Evolutionary conservation across 2,113 vertebrate species (phyloP).

Genomic region (Lasiurus cinereus): DNA sequence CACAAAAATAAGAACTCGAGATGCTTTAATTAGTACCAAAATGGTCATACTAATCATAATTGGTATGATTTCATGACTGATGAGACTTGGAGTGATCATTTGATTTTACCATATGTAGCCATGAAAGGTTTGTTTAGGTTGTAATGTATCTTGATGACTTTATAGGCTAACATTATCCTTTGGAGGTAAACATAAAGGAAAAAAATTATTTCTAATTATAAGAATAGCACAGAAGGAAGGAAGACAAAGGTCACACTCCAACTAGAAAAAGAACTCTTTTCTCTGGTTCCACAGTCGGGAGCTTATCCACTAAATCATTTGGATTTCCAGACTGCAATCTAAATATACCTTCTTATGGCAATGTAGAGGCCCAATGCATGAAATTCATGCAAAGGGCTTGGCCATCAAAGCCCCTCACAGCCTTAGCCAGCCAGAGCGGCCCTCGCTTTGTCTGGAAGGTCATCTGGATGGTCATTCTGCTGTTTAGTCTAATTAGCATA

Average conservation of each 20-base stretch:
- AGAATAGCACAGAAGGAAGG: conserved; percentile 31
- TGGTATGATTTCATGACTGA: background rate
- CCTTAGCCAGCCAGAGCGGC: too few relatives aligned
- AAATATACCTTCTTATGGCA: conserved; percentile 39
- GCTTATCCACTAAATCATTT: conserved; percentile 71
- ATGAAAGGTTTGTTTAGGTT: background rate
- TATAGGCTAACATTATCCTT: background rate
- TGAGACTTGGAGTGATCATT: background rate
- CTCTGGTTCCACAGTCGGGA: conserved; percentile 57
- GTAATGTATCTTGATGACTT: background rate
- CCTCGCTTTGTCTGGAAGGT: too few relatives aligned
- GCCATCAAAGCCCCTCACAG: too few relatives aligned
- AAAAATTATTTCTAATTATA: conserved; percentile 63
- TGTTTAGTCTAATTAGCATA: too few relatives aligned
- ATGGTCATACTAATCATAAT: conserved; percentile 24
- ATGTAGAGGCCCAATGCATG: background rate
- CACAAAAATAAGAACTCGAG: background rate
- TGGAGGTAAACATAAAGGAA: conserved; percentile 2
- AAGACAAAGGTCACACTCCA: conserved; percentile 61
- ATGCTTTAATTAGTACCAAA: conserved; percentile 34
- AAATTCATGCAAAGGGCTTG: too few relatives aligned
- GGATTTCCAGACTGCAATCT: conserved; percentile 58
- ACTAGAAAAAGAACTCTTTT: conserved; percentile 64
- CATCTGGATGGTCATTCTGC: too few relatives aligned
- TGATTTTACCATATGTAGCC: background rate